Percentiles rank a stretch among this genome's conserved stretches.
Conservation (phyloP, 2,888 invertebrate genomes). For the Dolichopus griseipennis region DNA sequence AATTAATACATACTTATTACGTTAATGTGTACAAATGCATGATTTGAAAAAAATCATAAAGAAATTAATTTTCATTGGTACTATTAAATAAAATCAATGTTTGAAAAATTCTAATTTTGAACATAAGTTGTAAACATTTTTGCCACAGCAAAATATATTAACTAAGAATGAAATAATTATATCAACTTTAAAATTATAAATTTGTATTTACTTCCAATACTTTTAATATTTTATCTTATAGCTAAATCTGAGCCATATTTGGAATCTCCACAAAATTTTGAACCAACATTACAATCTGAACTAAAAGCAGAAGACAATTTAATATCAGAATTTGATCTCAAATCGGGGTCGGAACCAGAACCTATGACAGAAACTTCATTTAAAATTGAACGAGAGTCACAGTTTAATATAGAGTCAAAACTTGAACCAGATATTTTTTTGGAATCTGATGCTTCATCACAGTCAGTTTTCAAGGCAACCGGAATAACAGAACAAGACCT, state of each 20-base stretch:
- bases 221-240: too few relatives aligned
- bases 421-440: constrained; percentile 38
- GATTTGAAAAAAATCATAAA: too few relatives aligned
- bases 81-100: too few relatives aligned
- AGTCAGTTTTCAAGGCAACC: neutral
- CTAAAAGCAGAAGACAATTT: constrained; percentile 44
- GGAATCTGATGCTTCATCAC: constrained; percentile 27
- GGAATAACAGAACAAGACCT: constrained; percentile 41
- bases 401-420: constrained; percentile 42
- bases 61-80: too few relatives aligned
- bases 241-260: constrained; percentile 32
- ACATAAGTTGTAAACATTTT: too few relatives aligned
- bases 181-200: too few relatives aligned
- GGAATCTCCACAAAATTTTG: constrained; percentile 39
- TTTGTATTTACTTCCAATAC: too few relatives aligned
- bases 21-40: too few relatives aligned
- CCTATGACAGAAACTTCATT: constrained; percentile 43
- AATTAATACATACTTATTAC: too few relatives aligned
- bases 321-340: constrained; percentile 41
- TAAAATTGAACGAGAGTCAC: constrained; percentile 38
- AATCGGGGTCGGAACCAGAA: constrained; percentile 42
- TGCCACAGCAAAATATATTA: too few relatives aligned
- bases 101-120: too few relatives aligned
- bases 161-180: too few relatives aligned
- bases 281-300: constrained; percentile 45